These are phyloP conservation scores for Molothrus aeneus DNA, from an alignment of 2,797 vertebrate species.

Conservation along the genomic window DNA sequence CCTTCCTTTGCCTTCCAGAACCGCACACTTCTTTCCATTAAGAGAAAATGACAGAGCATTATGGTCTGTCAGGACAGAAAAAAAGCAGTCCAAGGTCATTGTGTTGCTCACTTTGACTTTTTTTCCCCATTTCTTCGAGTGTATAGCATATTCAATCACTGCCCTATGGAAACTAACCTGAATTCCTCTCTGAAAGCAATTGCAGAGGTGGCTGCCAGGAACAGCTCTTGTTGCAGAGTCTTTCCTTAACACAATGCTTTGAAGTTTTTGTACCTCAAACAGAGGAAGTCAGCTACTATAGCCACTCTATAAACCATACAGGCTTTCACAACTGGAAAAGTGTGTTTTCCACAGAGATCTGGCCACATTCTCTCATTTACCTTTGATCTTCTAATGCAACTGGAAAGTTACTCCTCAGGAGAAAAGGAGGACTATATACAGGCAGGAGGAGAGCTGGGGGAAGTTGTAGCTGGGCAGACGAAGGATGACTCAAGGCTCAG, in stretches of 20 bases:
- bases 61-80: neutral
- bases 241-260: neutral
- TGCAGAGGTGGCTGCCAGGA: neutral
- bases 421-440: neutral
- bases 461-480: neutral
- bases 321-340: neutral
- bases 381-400: neutral
- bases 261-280: neutral
- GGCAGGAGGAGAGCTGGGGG: neutral
- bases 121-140: neutral
- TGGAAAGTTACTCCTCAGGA: neutral
- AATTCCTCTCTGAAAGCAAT: neutral
- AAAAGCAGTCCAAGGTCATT: neutral
- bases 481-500: neutral
- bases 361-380: neutral
- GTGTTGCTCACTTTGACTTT: neutral
- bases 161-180: neutral
- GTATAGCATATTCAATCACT: neutral
- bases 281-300: rapidly evolving
- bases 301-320: neutral
- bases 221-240: neutral
- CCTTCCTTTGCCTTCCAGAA: neutral
- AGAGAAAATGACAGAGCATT: neutral
- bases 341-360: neutral
- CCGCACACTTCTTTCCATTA: neutral